Evolutionary conservation across 2,888 invertebrate genomes (phyloP), one percentile per base, ranked within the genome.

Genomic region (Chaetoderma sp.): DNA sequence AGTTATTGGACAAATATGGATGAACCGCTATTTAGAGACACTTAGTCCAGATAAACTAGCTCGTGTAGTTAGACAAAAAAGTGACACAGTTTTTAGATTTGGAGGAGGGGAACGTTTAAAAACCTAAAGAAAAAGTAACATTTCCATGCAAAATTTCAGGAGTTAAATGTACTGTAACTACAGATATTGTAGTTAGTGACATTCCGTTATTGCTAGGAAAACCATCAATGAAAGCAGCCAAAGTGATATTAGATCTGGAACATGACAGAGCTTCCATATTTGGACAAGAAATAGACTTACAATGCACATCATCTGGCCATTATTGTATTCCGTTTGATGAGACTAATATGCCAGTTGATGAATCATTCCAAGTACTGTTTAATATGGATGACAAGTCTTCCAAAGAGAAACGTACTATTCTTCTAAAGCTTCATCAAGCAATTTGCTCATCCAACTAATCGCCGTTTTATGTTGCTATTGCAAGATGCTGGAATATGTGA

Each of bases 211-310:
- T 50, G 18, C 50, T 50, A 6, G 50, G 27, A 13, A 50, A 68
- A 33, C 36, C 60, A n/a, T 62, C 68, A n/a, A 62, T 71, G 60
- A 71, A 71, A 39, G 56, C 47, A 45, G 70, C 70, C 16, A 59
- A 49, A 59, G 52, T 70, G 2, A 63, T 66, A 47, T 44, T 73
- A n/a, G 73, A 73, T 47, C 42, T 69, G 16, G 67, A 63, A 33
- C 65, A 68, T 69, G 71, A 73, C 58, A 63, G 27, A 6, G 50
- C 50, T 4, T 16, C 50, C 6, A 25, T 50, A 27, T 50, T 50
- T 50, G 50, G 50, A 50, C 21, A 50, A 8, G 6, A 25, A 10
- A 27, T 50, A 5, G 50, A 50, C 18, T 25, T 50, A 8, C 5
- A 25, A 8, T 50, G 50, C 28, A 50, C 50, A 5, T 50, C 6